Evolutionary conservation across 2,113 vertebrate genomes (phyloP).

Genomic region (Anolis carolinensis): DNA sequence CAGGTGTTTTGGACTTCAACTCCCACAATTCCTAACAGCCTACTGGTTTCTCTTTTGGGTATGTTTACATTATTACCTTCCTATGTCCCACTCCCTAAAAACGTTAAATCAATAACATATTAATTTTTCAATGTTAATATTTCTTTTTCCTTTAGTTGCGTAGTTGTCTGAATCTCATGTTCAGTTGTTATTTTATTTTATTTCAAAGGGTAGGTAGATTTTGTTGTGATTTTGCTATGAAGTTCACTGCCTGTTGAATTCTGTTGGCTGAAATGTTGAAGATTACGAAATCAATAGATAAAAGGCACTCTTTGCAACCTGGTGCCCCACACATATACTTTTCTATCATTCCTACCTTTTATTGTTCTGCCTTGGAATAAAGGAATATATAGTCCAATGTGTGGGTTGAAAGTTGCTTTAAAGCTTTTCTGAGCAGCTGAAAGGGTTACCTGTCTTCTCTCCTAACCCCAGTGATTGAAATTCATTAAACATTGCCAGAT

Average conservation of each 20-base stretch:
- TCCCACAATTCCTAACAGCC: no score
- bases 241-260: no score
- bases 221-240: no score
- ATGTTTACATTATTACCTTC: not conserved
- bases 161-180: no score
- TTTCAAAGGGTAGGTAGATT: not conserved
- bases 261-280: no score
- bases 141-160: not conserved
- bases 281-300: no score
- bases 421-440: not conserved
- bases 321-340: not conserved
- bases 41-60: no score
- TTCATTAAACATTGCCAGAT: not conserved
- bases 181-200: not conserved
- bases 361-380: not conserved
- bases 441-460: not conserved
- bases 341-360: no score
- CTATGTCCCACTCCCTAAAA: not conserved
- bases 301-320: not conserved
- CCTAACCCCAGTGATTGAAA: not conserved
- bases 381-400: not conserved
- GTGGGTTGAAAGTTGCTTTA: not conserved
- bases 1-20: no score
- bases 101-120: no score
- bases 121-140: no score